Evolutionary conservation across 2,888 invertebrate species (phyloP).

Genomic region (Sarcophaga variegata): DNA sequence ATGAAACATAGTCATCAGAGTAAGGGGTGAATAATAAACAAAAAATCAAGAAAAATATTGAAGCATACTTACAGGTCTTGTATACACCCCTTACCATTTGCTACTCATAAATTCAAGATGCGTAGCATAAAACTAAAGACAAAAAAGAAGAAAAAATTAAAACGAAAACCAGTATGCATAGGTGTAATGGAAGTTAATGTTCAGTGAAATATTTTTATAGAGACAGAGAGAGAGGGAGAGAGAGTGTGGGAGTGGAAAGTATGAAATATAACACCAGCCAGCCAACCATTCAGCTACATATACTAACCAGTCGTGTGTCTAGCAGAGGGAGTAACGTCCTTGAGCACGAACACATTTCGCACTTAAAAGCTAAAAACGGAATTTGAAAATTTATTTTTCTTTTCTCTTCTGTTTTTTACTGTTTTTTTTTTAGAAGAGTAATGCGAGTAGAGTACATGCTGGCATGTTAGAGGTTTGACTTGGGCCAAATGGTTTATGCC

Average conservation of each 20-base stretch:
- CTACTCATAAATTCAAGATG: slow-evolving; percentile 68
- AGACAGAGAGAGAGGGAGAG: background rate
- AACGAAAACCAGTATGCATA: slow-evolving; percentile 1
- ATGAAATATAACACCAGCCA: slow-evolving; percentile 52
- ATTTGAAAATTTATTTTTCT: background rate
- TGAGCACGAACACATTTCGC: slow-evolving; percentile 71
- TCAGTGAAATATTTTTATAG: slow-evolving; percentile 41
- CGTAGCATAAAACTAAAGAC: slow-evolving; percentile 46
- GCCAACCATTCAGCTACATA: slow-evolving; percentile 25
- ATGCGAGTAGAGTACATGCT: background rate
- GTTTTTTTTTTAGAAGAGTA: background rate
- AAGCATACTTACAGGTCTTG: slow-evolving; percentile 56
- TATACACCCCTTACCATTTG: background rate
- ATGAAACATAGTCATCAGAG: slow-evolving; percentile 17
- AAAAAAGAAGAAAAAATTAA: slow-evolving; percentile 16
- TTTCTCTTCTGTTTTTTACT: background rate
- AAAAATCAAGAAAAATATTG: slow-evolving; percentile 25
- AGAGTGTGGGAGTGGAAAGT: background rate
- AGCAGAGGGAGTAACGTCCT: slow-evolving; percentile 59
- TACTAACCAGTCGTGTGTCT: slow-evolving; percentile 4
- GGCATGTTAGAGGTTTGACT: slow-evolving; percentile 27
- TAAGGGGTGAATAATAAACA: slow-evolving; percentile 4
- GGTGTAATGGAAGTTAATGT: slow-evolving; percentile 57
- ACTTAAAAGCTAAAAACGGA: slow-evolving; percentile 58
- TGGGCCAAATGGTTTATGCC: slow-evolving; percentile 67